Evolutionary conservation across 2,113 vertebrate species (phyloP).

Genomic region (Gavialis gangeticus): DNA sequence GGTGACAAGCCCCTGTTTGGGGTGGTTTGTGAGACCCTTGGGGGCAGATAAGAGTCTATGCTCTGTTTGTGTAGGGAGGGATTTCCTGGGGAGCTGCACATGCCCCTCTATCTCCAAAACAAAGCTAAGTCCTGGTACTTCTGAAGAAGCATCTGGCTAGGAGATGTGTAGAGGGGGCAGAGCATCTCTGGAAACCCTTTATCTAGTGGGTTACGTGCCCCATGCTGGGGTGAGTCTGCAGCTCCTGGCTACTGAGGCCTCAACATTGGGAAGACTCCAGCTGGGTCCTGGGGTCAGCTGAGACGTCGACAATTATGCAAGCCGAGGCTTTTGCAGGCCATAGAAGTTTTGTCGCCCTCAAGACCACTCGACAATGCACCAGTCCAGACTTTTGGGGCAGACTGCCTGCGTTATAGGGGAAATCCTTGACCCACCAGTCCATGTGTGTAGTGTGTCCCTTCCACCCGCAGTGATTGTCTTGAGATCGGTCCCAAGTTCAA

Average conservation of each 20-base stretch:
- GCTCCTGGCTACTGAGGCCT: no score
- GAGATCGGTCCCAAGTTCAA: no score
- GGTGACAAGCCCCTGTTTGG: neutral
- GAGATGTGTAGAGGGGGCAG: neutral
- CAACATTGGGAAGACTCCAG: no score
- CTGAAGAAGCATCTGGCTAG: slow-evolving; percentile 22
- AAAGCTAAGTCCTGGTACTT: neutral
- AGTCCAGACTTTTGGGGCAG: neutral
- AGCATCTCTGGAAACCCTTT: neutral
- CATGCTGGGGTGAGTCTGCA: no score
- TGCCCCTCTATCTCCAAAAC: neutral
- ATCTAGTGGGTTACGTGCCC: no score
- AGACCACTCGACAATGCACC: no score
- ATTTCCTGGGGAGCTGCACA: neutral
- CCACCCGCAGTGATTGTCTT: fast-evolving
- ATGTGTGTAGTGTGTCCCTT: fast-evolving
- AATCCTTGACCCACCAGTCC: neutral
- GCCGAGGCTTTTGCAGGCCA: no score
- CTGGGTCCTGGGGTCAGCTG: no score
- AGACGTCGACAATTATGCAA: no score
- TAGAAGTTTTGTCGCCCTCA: no score
- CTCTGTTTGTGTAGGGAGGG: neutral
- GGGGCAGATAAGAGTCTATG: neutral
- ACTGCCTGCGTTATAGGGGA: neutral
- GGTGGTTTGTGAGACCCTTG: neutral